These are phyloP conservation scores for Peromyscus polionotus DNA, from an alignment of 2,113 vertebrate genomes.

Conservation along the genomic window DNA sequence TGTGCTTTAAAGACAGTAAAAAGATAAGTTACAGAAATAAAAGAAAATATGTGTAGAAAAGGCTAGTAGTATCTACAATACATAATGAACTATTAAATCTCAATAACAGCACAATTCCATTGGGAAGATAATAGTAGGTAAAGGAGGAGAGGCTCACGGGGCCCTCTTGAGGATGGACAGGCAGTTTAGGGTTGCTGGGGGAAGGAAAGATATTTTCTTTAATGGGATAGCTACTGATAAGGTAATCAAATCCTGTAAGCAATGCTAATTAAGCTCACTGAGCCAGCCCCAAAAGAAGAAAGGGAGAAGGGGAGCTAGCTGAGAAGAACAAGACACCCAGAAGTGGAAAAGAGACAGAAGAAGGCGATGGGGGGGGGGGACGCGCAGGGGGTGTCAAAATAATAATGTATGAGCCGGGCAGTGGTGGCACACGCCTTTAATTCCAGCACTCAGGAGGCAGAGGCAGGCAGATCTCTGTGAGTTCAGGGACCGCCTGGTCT, in stretches of 20 bases:
- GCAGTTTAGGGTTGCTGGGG: neutral
- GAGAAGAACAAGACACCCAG: neutral
- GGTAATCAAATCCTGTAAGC: neutral
- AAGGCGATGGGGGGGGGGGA: neutral
- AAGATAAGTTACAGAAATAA: neutral
- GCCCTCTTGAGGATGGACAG: neutral
- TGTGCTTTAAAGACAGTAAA: neutral
- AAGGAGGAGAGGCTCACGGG: neutral
- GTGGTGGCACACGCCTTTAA: no score
- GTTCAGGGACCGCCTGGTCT: no score
- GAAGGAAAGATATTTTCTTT: neutral
- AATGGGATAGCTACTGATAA: neutral
- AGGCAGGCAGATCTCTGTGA: no score
- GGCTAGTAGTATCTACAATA: neutral
- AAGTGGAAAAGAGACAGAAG: neutral
- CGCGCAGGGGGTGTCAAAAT: no score
- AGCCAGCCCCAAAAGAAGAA: neutral
- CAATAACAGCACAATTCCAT: neutral
- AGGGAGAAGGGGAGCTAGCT: neutral
- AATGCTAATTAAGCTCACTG: no score
- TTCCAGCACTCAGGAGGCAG: no score
- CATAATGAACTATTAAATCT: neutral
- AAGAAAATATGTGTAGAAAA: neutral
- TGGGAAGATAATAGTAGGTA: neutral
- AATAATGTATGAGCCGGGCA: no score